Evolutionary conservation across 2,113 vertebrate species (phyloP).

Genomic region (Mesembrinibis cayennensis): DNA sequence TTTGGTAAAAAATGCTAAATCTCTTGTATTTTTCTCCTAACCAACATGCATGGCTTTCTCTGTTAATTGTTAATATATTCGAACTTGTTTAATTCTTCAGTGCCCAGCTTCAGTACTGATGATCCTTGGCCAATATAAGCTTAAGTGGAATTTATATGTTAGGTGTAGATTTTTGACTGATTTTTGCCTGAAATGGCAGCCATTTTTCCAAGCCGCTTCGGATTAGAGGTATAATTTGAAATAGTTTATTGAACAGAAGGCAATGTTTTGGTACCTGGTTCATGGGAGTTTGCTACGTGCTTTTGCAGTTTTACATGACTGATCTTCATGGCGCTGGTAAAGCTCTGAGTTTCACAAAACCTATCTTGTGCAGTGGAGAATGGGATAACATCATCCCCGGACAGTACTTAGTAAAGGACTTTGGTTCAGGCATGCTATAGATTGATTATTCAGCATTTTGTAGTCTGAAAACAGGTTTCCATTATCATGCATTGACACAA

Average conservation of each 20-base stretch:
- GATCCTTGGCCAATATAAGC: neutral
- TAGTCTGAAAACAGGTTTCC: neutral
- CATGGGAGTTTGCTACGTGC: neutral
- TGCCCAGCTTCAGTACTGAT: neutral
- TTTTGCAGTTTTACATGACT: neutral
- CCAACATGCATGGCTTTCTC: neutral
- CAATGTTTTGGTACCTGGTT: neutral
- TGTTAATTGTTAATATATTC: neutral
- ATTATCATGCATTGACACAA: neutral
- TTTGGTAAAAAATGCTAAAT: neutral
- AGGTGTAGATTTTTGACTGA: neutral
- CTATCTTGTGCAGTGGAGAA: neutral
- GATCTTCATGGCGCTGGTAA: neutral
- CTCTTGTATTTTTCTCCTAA: neutral
- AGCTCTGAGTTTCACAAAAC: neutral
- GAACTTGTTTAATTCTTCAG: neutral
- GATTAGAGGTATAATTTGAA: neutral
- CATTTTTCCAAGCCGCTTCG: neutral
- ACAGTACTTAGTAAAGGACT: neutral
- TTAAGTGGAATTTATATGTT: neutral
- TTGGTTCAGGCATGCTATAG: neutral
- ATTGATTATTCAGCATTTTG: neutral
- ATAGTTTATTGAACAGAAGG: neutral
- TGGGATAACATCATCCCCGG: neutral
- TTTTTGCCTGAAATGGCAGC: neutral